These are phyloP conservation scores for Cherax destructor DNA, from an alignment of 1,140 invertebrate species.

Conservation along the genomic window DNA sequence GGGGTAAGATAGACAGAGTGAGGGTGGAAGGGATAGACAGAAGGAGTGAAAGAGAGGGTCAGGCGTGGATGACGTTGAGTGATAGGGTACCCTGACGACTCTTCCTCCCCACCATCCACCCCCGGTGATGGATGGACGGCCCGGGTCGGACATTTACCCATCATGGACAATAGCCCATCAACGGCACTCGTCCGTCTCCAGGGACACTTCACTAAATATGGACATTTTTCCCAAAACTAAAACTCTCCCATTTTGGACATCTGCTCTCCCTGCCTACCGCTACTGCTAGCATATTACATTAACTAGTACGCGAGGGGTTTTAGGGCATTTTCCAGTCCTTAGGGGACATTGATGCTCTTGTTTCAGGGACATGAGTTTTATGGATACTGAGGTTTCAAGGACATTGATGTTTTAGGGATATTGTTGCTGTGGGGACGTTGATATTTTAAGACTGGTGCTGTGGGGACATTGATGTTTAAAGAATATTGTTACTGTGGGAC, in stretches of 20 bases:
- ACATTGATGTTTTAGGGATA: not conserved
- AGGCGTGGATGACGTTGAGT: constrained; percentile 60
- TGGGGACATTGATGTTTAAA: no score
- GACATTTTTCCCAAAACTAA: constrained; percentile 8
- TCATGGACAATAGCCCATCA: constrained; percentile 65
- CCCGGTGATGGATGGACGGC: constrained; percentile 57
- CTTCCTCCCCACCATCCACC: constrained; percentile 3
- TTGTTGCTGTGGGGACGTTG: no score
- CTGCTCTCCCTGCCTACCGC: not conserved
- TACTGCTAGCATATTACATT: no score
- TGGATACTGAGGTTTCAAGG: no score
- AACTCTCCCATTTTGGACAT: not conserved
- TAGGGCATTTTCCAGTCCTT: no score
- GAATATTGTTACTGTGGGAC: no score
- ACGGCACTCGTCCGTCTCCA: constrained; percentile 21
- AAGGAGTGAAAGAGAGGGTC: constrained; percentile 23
- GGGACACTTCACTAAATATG: constrained; percentile 50
- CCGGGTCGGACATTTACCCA: constrained; percentile 58
- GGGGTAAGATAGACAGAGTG: not conserved
- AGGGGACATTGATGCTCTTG: no score
- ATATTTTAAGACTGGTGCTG: no score
- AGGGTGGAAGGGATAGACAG: not conserved
- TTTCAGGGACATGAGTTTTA: no score
- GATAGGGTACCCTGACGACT: constrained; percentile 28
- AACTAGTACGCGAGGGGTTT: no score